Percentiles rank a stretch among this genome's conserved stretches.
phyloP scores from a whole-genome alignment of 2,113 vertebrate species.

The Orcinus orca region DNA sequence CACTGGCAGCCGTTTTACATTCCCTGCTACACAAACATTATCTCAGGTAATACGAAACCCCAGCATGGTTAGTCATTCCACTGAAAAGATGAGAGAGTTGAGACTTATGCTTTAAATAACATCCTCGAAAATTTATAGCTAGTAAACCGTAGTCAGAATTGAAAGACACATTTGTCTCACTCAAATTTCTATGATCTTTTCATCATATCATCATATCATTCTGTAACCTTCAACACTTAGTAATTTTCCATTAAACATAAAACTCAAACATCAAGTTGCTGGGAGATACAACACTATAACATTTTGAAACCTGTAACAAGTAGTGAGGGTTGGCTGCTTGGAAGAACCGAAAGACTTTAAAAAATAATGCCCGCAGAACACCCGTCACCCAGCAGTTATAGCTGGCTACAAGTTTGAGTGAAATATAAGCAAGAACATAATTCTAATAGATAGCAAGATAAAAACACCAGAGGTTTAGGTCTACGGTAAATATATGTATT shows the following conservation, averaged over 20 bases:
- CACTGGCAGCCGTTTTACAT: background rate
- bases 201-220: background rate
- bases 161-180: background rate
- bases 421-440: background rate
- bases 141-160: background rate
- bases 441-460: background rate
- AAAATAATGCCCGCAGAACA: background rate
- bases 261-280: background rate
- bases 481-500: background rate
- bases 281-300: background rate
- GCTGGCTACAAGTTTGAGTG: background rate
- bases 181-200: background rate
- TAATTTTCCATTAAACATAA: slow-evolving; percentile 31
- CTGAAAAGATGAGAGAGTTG: background rate
- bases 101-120: background rate
- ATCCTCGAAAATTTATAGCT: background rate
- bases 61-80: background rate
- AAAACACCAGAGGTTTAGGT: background rate
- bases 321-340: background rate
- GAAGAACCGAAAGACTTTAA: background rate
- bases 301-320: slow-evolving; percentile 22
- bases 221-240: background rate
- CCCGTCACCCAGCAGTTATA: background rate
- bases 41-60: background rate
- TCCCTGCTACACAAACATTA: background rate